phyloP scores from a whole-genome alignment of 2,888 invertebrate genomes.

The Galeopsomyia nigrocyanea region DNA sequence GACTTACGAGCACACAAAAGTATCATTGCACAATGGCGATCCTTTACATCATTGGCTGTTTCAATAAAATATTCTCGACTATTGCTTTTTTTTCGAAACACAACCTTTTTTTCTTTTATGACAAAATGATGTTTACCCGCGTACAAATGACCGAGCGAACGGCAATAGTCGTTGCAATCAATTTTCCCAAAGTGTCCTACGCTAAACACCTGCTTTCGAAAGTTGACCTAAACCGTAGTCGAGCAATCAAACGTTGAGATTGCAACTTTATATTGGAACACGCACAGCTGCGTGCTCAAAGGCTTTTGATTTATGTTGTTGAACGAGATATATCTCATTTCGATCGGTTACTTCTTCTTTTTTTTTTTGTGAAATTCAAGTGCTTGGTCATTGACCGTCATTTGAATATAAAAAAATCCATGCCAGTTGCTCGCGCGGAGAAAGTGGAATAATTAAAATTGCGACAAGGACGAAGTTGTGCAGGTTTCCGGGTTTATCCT shows the following conservation, averaged over 20 bases:
- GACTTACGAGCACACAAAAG: slow-evolving; percentile 12
- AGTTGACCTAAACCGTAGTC: slow-evolving; percentile 32
- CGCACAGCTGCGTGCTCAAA: neutral
- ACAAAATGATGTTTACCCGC: slow-evolving; percentile 1
- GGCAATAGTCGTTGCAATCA: too few relatives aligned
- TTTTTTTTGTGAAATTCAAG: neutral
- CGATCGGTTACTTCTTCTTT: too few relatives aligned
- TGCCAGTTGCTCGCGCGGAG: slow-evolving; percentile 22
- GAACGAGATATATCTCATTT: too few relatives aligned
- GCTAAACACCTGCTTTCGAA: slow-evolving; percentile 33
- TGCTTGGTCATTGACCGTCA: slow-evolving; percentile 1
- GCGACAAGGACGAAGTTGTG: slow-evolving; percentile 42
- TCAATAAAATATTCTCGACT: neutral
- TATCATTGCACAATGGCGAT: neutral
- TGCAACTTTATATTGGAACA: neutral
- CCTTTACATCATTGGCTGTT: neutral
- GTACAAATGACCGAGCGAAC: too few relatives aligned
- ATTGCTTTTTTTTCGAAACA: neutral
- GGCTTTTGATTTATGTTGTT: neutral
- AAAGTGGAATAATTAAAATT: slow-evolving; percentile 48
- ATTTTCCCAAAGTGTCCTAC: neutral
- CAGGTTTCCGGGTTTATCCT: slow-evolving; percentile 26
- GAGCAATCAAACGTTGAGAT: neutral
- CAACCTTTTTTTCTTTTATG: neutral
- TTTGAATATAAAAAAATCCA: slow-evolving; percentile 4